Evolutionary conservation across 2,797 vertebrate species (phyloP).

Genomic region (Notamacropus eugenii): DNA sequence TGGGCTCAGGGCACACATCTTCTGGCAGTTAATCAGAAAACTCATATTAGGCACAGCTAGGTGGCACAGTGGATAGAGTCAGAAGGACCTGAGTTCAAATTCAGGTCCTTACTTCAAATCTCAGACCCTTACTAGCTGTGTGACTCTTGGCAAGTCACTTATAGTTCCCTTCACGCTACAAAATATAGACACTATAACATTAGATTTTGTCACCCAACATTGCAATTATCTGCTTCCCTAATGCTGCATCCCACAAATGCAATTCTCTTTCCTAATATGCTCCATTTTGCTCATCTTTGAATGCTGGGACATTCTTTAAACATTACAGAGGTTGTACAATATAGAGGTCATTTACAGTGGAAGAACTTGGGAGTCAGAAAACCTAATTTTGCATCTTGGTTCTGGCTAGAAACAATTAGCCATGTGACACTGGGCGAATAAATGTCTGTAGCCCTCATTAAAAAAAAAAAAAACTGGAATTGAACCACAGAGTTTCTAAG

Average conservation of each 20-base stretch:
- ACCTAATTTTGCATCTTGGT: neutral
- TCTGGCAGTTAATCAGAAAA: too few relatives aligned
- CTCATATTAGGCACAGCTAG: too few relatives aligned
- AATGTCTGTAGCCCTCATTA: neutral
- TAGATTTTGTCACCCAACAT: neutral
- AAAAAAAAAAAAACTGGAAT: neutral
- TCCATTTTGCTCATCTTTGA: neutral
- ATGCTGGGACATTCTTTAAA: neutral
- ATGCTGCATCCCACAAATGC: neutral
- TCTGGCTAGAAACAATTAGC: neutral
- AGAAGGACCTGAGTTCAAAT: neutral
- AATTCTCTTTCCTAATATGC: neutral
- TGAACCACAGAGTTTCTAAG: neutral
- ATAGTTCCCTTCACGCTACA: neutral
- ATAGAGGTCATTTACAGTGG: neutral
- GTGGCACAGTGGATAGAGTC: neutral
- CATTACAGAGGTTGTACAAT: neutral
- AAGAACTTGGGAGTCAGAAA: neutral
- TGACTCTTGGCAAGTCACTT: neutral
- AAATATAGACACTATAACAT: neutral
- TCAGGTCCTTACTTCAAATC: too few relatives aligned
- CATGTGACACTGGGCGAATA: neutral
- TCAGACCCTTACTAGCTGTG: neutral
- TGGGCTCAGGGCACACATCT: too few relatives aligned
- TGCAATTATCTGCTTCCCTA: neutral